Base-by-base conservation (phyloP, 2,888 invertebrate species). In the Diaprepes abbreviatus region DNA sequence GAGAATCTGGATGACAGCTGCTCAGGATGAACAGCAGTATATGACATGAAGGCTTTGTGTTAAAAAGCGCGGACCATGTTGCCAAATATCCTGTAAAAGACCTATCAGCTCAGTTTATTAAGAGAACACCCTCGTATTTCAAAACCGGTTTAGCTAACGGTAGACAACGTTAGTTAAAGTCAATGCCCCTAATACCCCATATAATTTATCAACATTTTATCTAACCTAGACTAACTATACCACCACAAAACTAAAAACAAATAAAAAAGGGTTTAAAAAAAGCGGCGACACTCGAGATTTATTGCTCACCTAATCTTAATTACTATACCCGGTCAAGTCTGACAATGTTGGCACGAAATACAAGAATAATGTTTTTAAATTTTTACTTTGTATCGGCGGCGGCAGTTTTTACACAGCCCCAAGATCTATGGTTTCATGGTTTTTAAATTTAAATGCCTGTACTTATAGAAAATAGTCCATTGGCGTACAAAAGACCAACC, bases 281-380 rank as follows among this genome's bases (percentile, higher is more conserved):
- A 45, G 67, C 62, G 62, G 50, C 62, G 67, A 62, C 67, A 67
- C 57, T 35, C 28, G 55, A 67, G 67, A 67, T 67, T 67, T 67
- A 67, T 67, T 67, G 55, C 62, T 54, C 43, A 31, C 54, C 62
- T 67, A 62, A 67, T 67, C 67, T 67, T 67, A 67, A 67, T 67
- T 67, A 67, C 67, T 59, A 60, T 58, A 59, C 19, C 59, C 54
- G 48, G 59, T 59, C 66, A 59, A 52, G 52, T 67, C 67, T 55
- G 67, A 55, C 67, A 59, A 50, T 35, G 57, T 50, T 38, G 67
- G 54, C 67, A 67, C 67, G 67, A 67, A 71, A 66, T 63, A 66
- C 65, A 70, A 64, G 69, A 70, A 64, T 64, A 65, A 70, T 70
- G 69, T 70, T 66, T 63, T 58, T 62, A 66, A 63, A 63, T 52